These are phyloP conservation scores for Dicentrarchus labrax DNA, from an alignment of 2,113 vertebrate species.

Conservation along the genomic window DNA sequence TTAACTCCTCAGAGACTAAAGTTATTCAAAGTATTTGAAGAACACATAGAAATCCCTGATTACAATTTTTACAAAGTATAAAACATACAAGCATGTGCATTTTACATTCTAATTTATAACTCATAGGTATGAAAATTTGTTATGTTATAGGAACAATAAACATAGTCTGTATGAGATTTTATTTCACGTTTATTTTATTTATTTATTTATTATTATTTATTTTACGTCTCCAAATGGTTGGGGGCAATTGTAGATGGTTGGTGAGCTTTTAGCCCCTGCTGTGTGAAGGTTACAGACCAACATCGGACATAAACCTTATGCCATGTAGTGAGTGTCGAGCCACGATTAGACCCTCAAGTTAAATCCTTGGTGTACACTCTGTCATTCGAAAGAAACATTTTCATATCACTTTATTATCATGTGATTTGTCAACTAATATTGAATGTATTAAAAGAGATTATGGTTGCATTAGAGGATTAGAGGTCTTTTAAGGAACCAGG, in stretches of 20 bases:
- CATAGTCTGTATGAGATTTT: background rate
- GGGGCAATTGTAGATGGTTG: constrained; percentile 15
- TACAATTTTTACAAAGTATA: constrained; percentile 23
- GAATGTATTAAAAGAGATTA: constrained; percentile 76
- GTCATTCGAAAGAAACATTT: constrained; percentile 67
- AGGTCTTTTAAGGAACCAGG: constrained; percentile 60
- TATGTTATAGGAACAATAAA: background rate
- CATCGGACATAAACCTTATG: constrained; percentile 51
- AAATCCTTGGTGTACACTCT: constrained; percentile 50
- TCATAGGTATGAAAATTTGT: background rate
- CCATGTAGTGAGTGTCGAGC: constrained; percentile 50
- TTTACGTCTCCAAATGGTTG: background rate
- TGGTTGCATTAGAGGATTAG: constrained; percentile 74
- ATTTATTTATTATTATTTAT: no score
- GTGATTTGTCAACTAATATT: constrained; percentile 71
- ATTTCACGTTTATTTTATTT: constrained; percentile 9
- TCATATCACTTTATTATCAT: constrained; percentile 71
- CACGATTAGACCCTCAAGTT: constrained; percentile 49
- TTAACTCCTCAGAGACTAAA: constrained; percentile 51
- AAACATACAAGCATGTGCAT: background rate
- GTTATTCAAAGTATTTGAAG: constrained; percentile 45
- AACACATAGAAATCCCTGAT: constrained; percentile 43
- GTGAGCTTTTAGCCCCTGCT: constrained; percentile 30
- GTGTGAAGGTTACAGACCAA: constrained; percentile 48
- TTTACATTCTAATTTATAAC: constrained; percentile 12